Evolutionary conservation across 2,797 vertebrate species (phyloP).

Genomic region (Acipenser oxyrinchus): DNA sequence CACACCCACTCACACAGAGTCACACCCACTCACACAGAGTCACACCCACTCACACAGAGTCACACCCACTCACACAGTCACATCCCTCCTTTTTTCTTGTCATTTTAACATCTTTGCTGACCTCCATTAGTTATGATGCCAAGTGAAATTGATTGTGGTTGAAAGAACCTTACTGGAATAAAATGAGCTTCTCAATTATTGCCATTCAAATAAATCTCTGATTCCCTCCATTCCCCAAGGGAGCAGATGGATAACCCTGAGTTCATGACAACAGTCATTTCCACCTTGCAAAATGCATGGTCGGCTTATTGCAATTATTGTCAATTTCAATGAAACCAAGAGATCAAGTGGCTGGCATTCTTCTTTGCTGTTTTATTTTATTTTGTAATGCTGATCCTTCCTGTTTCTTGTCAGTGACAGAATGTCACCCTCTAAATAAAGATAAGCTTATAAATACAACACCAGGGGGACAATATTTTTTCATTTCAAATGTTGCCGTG

Average conservation of each 20-base stretch:
- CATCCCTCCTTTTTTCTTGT: too few species aligned
- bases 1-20: conserved; percentile 24
- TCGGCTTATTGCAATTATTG: conserved; percentile 32
- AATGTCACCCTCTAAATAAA: not conserved
- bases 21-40: conserved; percentile 15
- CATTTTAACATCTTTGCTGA: conserved; percentile 25
- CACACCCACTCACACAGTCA: conserved; percentile 11
- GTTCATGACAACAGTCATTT: conserved; percentile 46
- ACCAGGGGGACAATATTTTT: too few species aligned
- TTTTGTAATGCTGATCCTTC: conserved; percentile 5
- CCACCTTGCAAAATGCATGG: conserved; percentile 31
- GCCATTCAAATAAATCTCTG: conserved; percentile 52
- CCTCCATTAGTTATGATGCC: conserved; percentile 61
- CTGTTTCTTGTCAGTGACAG: conserved; percentile 7
- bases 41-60: conserved; percentile 29
- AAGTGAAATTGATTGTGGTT: conserved; percentile 65
- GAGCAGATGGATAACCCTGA: conserved; percentile 37
- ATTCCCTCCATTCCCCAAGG: conserved; percentile 34
- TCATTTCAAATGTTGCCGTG: too few species aligned
- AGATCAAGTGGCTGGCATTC: conserved; percentile 31
- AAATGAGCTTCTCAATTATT: conserved; percentile 68
- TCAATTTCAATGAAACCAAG: conserved; percentile 23
- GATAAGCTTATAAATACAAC: too few species aligned
- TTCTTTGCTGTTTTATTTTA: conserved; percentile 10
- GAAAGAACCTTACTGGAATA: conserved; percentile 65